phyloP scores from a whole-genome alignment of 1,140 invertebrate species.

The Platyscapa corneri region DNA sequence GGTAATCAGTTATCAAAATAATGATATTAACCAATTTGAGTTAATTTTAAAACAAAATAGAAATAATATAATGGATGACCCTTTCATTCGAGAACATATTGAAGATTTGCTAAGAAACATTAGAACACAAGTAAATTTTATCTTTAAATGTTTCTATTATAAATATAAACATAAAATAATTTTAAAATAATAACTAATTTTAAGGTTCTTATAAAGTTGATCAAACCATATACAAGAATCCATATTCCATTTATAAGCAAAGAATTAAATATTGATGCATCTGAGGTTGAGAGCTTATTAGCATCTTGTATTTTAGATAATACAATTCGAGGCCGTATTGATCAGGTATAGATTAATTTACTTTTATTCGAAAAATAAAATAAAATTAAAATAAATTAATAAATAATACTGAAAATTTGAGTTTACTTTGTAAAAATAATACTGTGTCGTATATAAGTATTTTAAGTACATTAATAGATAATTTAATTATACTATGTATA shows the following conservation, averaged over 20 bases:
- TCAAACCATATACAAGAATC: constrained; percentile 98
- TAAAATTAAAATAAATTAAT: neutral
- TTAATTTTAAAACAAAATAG: constrained; percentile 95
- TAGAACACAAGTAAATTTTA: constrained; percentile 83
- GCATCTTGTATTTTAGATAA: constrained; percentile 99
- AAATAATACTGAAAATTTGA: neutral
- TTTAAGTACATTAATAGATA: too few species aligned
- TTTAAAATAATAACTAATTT: constrained; percentile 31
- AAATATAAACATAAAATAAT: neutral
- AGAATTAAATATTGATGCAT: constrained; percentile 96
- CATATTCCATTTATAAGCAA: constrained; percentile 98
- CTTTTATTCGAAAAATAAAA: neutral
- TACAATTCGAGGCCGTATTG: constrained; percentile 97
- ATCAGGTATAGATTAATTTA: constrained; percentile 79
- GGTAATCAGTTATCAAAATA: constrained; percentile 98
- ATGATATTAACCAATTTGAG: constrained; percentile 99
- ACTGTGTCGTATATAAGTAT: too few species aligned
- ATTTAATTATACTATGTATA: too few species aligned
- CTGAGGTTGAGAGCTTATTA: constrained; percentile 96
- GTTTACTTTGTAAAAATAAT: too few species aligned
- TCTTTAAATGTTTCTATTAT: neutral
- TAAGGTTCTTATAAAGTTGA: constrained; percentile 95
- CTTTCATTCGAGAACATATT: constrained; percentile 99
- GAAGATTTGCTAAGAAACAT: constrained; percentile 98
- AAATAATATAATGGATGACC: constrained; percentile 99